phyloP scores from a whole-genome alignment of 2,888 invertebrate species.

The Drosophila bunnanda region DNA sequence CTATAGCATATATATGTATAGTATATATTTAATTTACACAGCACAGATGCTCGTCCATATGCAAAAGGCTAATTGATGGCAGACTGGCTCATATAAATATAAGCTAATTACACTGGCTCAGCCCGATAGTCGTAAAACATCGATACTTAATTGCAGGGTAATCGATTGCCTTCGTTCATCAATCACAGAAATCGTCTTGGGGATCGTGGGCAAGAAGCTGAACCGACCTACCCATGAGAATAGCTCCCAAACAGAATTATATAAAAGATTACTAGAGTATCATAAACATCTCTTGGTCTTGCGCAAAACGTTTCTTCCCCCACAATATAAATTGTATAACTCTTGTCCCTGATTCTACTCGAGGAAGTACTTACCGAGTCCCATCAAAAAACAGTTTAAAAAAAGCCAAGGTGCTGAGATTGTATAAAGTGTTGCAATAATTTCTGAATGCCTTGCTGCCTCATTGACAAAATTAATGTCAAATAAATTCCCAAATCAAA shows the following conservation, averaged over 20 bases:
- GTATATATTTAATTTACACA: slow-evolving; percentile 2
- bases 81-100: slow-evolving; percentile 34
- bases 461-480: slow-evolving; percentile 19
- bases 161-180: slow-evolving; percentile 26
- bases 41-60: slow-evolving; percentile 6
- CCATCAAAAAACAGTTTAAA: neutral
- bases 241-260: neutral
- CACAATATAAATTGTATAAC: neutral
- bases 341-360: neutral
- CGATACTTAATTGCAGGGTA: slow-evolving; percentile 37
- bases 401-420: slow-evolving; percentile 7
- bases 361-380: slow-evolving; percentile 1
- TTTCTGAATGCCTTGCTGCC: neutral
- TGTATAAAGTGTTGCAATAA: neutral
- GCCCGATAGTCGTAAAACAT: slow-evolving; percentile 28
- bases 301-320: neutral
- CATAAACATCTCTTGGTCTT: neutral
- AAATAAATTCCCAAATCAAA: slow-evolving; percentile 19
- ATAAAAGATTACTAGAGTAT: neutral
- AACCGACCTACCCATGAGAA: neutral
- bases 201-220: slow-evolving; percentile 1
- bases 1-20: neutral
- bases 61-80: slow-evolving; percentile 54
- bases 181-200: slow-evolving; percentile 12
- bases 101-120: slow-evolving; percentile 17